phyloP scores from a whole-genome alignment of 2,113 vertebrate genomes.

The Scomber japonicus region DNA sequence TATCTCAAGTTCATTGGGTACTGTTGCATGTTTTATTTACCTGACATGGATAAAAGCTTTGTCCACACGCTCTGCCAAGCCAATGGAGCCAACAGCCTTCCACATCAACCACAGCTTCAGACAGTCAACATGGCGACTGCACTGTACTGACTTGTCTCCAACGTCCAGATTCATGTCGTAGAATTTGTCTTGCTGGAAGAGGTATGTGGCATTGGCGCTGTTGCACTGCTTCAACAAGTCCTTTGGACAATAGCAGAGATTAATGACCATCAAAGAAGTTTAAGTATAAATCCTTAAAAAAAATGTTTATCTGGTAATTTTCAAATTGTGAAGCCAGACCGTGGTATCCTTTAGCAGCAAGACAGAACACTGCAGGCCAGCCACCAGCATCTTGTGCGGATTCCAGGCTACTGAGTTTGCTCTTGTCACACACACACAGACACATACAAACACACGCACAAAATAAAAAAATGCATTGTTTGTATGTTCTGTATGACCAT shows the following conservation, averaged over 20 bases:
- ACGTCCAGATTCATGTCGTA: constrained; percentile 70
- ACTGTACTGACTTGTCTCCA: constrained; percentile 71
- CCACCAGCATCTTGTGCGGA: constrained; percentile 75
- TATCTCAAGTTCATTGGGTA: too few relatives aligned
- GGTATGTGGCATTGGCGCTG: constrained; percentile 65
- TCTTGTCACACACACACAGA: constrained; percentile 43
- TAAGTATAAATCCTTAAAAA: background rate
- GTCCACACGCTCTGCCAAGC: constrained; percentile 61
- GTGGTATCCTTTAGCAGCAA: constrained; percentile 64
- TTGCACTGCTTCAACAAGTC: constrained; percentile 70
- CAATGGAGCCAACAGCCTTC: constrained; percentile 70
- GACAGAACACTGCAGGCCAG: constrained; percentile 72
- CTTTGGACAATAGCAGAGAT: constrained; percentile 31
- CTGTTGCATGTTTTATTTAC: constrained; percentile 37
- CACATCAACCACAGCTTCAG: constrained; percentile 77
- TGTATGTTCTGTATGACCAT: background rate
- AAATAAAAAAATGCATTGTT: background rate
- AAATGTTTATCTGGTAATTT: background rate
- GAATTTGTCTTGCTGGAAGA: constrained; percentile 77
- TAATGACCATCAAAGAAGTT: background rate
- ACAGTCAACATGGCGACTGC: constrained; percentile 74
- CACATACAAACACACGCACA: background rate
- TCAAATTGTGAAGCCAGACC: constrained; percentile 44
- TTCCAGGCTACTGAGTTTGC: constrained; percentile 74
- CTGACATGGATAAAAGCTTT: constrained; percentile 62